Evolutionary conservation across 2,888 invertebrate genomes (phyloP), one percentile per base, ranked within the genome.

Genomic region (Oxycera nigricornis): DNA sequence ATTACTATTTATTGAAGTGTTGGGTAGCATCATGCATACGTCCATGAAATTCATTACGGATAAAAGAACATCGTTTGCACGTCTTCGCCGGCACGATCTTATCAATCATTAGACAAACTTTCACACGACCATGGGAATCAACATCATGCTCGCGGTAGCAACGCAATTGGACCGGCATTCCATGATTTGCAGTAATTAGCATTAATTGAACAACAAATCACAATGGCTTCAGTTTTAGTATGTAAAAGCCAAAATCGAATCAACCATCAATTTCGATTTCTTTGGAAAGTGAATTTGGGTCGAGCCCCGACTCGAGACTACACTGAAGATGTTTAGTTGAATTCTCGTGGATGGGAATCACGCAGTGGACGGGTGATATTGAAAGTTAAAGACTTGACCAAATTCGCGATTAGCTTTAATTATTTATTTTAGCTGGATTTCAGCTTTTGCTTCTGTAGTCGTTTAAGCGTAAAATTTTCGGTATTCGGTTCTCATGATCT

Each of bases 171-270:
- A 17, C 52, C 7, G 3, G 52, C 9, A 55, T 20, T 55, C 17
- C 52, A 55, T 55, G 52, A 55, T 55, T 55, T 55, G 52, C 52
- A 55, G 24, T 55, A 55, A 55, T 55, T 55, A 55, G 24, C 52
- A 55, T 55, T 17, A 55, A 55, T 55, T 55, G 52, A 55, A 9
- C 52, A n/a, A 20, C 52, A 55, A 55, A 55, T 55, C 52, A 55
- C 52, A 55, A 24, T 55, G 24, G 52, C 24, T 17, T n/a, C 3
- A 7, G 22, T 24, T 55, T 3, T 3, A 55, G 52, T 55, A 24
- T 55, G 52, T 55, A 55, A 55, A 55, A n/a, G 52, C 11, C 17
- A 9, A 55, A 55, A 55, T n/a, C 52, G 24, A 55, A 22, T 55
- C 52, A 55, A 17, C 52, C 9, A 55, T 55, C 17, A 55, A 55